These are phyloP conservation scores for Lepidotrigona ventralis DNA, from an alignment of 1,140 invertebrate genomes.

Conservation along the genomic window DNA sequence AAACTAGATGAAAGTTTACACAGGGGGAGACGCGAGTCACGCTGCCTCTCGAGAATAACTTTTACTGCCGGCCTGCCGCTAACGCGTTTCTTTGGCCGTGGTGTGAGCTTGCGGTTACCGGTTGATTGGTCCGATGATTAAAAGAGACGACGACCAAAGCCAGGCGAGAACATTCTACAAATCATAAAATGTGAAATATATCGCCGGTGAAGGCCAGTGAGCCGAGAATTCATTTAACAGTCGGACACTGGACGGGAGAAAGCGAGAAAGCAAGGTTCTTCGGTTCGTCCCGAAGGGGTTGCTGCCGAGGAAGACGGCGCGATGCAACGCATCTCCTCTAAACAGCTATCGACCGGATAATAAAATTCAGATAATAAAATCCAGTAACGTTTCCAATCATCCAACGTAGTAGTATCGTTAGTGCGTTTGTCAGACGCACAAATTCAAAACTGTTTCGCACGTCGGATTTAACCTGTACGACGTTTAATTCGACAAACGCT, in stretches of 20 bases:
- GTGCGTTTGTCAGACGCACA: too few species aligned
- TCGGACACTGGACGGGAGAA: constrained; percentile 35
- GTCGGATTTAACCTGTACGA: too few species aligned
- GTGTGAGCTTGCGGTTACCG: constrained; percentile 20
- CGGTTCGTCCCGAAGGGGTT: constrained; percentile 43
- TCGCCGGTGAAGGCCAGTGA: constrained; percentile 48
- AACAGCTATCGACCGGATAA: neutral
- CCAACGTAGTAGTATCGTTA: too few species aligned
- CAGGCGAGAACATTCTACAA: constrained; percentile 65
- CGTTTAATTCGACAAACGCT: too few species aligned
- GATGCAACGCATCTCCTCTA: constrained; percentile 39
- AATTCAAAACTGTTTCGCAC: too few species aligned
- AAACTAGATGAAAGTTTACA: neutral
- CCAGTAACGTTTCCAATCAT: constrained; percentile 26
- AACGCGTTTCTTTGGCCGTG: constrained; percentile 4
- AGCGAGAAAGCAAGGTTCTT: constrained; percentile 47
- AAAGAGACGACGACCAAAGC: constrained; percentile 39
- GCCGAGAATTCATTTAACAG: constrained; percentile 56
- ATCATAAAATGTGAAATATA: constrained; percentile 73
- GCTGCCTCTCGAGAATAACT: neutral
- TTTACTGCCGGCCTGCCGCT: constrained; percentile 13
- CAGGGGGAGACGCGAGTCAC: neutral
- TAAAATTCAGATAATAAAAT: constrained; percentile 38
- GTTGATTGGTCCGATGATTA: constrained; percentile 46
- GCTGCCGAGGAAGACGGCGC: constrained; percentile 27